Evolutionary conservation across 2,888 invertebrate genomes (phyloP).

Genomic region (Hydriomena furcata): DNA sequence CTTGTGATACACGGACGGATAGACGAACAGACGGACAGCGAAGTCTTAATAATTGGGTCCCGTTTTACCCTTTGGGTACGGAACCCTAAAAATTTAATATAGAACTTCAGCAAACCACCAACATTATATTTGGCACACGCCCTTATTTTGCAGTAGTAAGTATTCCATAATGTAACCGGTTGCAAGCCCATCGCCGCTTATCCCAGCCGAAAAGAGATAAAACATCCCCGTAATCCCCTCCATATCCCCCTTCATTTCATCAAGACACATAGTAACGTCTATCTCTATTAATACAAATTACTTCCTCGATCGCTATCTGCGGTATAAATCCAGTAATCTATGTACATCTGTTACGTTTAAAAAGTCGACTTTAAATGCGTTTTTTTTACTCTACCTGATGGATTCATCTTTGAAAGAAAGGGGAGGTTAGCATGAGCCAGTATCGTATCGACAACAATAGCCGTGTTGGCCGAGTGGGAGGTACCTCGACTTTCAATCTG

Average conservation of each 20-base stretch:
- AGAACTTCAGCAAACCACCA: no score
- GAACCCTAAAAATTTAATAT: no score
- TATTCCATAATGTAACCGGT: not conserved
- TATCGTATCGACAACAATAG: no score
- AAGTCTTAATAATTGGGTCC: no score
- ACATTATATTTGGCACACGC: no score
- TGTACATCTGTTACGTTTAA: slow-evolving; percentile 22
- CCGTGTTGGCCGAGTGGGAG: no score
- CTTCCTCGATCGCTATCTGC: slow-evolving; percentile 33
- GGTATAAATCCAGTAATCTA: slow-evolving; percentile 26
- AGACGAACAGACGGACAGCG: no score
- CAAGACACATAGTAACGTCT: slow-evolving; percentile 25
- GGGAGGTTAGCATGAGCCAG: no score
- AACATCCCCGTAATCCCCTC: slow-evolving; percentile 16
- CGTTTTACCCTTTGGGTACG: no score
- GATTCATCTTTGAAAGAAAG: not conserved
- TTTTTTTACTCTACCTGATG: not conserved
- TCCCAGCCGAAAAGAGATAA: slow-evolving; percentile 7
- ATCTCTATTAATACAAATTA: slow-evolving; percentile 35
- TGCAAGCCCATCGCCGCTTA: slow-evolving; percentile 2
- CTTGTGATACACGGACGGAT: no score
- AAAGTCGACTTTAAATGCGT: slow-evolving; percentile 12
- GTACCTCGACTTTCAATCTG: no score
- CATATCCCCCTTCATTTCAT: slow-evolving; percentile 26
- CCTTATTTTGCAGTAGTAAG: no score